These are phyloP conservation scores for Eublepharis macularius DNA, from an alignment of 2,113 vertebrate genomes.

Conservation along the genomic window DNA sequence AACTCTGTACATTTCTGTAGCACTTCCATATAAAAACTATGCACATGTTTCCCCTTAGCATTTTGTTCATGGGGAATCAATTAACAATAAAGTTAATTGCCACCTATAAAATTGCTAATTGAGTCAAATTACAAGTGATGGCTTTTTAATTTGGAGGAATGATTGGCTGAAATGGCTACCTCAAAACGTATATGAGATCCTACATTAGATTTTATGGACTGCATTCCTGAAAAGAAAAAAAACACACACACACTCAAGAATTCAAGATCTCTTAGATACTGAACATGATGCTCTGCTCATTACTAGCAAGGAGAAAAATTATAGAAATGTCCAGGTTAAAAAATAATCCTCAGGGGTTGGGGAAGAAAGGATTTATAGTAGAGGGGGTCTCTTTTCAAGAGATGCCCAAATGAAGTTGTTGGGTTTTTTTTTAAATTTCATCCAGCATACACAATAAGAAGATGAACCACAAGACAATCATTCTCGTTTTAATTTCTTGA, in stretches of 20 bases:
- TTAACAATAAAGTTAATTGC: constrained; percentile 68
- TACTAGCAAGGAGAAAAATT: background rate
- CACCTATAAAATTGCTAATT: constrained; percentile 64
- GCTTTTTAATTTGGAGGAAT: constrained; percentile 63
- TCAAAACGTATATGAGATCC: constrained; percentile 39
- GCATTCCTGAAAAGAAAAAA: background rate
- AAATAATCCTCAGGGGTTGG: background rate
- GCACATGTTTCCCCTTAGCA: constrained; percentile 42
- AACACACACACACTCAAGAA: too few relatives aligned
- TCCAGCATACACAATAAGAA: background rate
- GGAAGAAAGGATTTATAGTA: background rate
- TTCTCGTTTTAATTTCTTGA: too few relatives aligned
- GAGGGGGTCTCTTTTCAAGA: background rate
- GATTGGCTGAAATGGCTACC: constrained; percentile 44
- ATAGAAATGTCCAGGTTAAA: background rate
- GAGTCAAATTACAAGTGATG: constrained; percentile 57
- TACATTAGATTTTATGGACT: constrained; percentile 11
- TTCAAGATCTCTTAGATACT: background rate
- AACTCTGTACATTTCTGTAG: constrained; percentile 12
- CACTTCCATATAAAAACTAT: constrained; percentile 23
- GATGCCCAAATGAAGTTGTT: background rate
- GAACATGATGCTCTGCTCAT: background rate
- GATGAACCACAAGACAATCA: background rate
- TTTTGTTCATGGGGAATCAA: constrained; percentile 57
- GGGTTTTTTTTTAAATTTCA: background rate